Conservation (phyloP, 2,888 invertebrate genomes). For the Pollenia amentaria region DNA sequence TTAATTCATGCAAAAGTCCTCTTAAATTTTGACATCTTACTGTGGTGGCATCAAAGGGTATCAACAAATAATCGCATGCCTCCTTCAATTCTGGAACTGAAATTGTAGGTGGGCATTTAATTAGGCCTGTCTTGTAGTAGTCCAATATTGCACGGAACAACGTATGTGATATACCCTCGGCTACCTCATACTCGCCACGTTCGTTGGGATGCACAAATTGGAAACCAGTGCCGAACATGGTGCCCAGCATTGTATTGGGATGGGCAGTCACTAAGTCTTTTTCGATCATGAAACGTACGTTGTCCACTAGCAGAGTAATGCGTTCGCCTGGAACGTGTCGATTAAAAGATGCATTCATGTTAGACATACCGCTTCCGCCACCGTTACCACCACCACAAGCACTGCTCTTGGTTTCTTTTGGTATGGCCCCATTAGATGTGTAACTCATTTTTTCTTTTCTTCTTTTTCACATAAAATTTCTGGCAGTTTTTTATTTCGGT, state of each 20-base stretch:
- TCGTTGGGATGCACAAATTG: conserved; percentile 98
- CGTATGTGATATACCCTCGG: conserved; percentile 97
- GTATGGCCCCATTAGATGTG: conserved; percentile 70
- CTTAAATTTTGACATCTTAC: conserved; percentile 98
- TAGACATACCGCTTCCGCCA: conserved; percentile 13
- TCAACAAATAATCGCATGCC: conserved; percentile 98
- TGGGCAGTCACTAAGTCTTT: conserved; percentile 96
- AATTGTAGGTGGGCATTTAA: conserved; percentile 97
- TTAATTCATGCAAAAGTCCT: conserved; percentile 98
- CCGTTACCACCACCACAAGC: conserved; percentile 24
- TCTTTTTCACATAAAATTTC: conserved; percentile 37
- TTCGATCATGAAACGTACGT: conserved; percentile 96
- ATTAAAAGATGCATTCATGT: conserved; percentile 53
- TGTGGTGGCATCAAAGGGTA: conserved; percentile 98
- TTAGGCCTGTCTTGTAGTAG: conserved; percentile 95
- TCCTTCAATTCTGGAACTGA: conserved; percentile 98
- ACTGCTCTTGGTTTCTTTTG: conserved; percentile 66
- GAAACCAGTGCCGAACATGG: conserved; percentile 97
- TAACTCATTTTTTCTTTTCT: conserved; percentile 56
- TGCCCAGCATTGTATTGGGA: conserved; percentile 99
- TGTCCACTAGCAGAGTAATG: conserved; percentile 97
- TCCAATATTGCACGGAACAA: conserved; percentile 98
- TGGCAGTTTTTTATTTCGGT: conserved; percentile 15
- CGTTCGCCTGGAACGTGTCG: conserved; percentile 86
- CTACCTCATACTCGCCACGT: conserved; percentile 98